Percentiles rank a stretch among this genome's conserved stretches.
Conservation (phyloP, 2,888 invertebrate species). For the Shargacucullia verbasci region DNA sequence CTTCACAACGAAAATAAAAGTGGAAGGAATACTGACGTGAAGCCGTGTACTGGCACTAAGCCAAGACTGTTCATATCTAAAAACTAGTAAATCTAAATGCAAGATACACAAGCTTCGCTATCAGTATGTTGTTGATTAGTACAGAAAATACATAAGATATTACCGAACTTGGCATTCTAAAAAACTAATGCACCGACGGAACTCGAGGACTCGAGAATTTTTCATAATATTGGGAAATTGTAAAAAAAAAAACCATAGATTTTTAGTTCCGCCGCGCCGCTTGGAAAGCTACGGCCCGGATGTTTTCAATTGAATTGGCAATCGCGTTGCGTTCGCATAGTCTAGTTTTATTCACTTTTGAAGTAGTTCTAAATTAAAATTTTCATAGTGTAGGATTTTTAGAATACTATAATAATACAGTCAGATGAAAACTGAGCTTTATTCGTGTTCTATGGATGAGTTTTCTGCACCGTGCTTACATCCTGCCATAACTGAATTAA, state of each 20-base stretch:
- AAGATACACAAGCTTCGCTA: constrained; percentile 20
- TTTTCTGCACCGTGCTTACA: too few species aligned
- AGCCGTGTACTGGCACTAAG: constrained; percentile 41
- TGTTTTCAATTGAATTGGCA: constrained; percentile 28
- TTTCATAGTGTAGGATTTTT: not conserved
- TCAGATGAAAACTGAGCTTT: too few species aligned
- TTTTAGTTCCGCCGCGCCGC: constrained; percentile 16
- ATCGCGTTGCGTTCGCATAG: constrained; percentile 9
- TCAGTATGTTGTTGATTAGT: not conserved
- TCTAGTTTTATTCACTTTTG: constrained; percentile 16
- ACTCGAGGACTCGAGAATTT: too few species aligned
- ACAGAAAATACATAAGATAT: not conserved
- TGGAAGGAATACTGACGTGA: constrained; percentile 44
- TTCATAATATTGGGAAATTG: constrained; percentile 5
- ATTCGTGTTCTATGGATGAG: too few species aligned
- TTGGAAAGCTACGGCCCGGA: constrained; percentile 16
- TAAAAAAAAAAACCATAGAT: not conserved
- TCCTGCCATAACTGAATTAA: too few species aligned
- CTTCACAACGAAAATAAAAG: constrained; percentile 59
- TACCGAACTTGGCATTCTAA: not conserved
- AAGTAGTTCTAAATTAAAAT: not conserved
- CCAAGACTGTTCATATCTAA: constrained; percentile 45
- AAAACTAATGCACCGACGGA: not conserved
- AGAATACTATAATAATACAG: too few species aligned
- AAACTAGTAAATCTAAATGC: constrained; percentile 38